Evolutionary conservation across 2,888 invertebrate genomes (phyloP), one percentile per base, ranked within the genome.

Genomic region (Germaria angustata): DNA sequence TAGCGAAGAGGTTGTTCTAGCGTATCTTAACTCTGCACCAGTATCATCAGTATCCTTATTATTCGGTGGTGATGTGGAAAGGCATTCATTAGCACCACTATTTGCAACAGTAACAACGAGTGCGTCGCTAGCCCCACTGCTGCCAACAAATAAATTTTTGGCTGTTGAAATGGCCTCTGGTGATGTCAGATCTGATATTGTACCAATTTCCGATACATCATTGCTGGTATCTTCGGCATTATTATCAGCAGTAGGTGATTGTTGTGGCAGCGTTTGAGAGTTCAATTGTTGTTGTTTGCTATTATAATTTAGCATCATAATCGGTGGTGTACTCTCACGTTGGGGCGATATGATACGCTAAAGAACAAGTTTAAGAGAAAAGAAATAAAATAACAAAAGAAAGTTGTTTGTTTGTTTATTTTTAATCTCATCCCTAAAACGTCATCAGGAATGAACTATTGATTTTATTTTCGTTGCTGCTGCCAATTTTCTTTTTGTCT

Each of bases 221-320:
- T 91, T 91, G 87, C 91, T 91, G 9, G 91, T 91, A 85, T 91
- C 91, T 85, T 91, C 91, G n/a, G 90, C 89, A 85, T 90, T 90
- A 85, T 88, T 90, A 78, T 89, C 89, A 78, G 87, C 86, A 82
- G 87, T 86, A 65, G 85, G 80, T 22, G 86, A 85, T 72, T 86
- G 87, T 73, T 86, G 85, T 61, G 79, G 76, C 65, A 80, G 66
- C 39, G 78, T 61, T 73, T 69, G 81, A 51, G 78, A 81, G 78
- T 78, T 79, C 53, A 80, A 80, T 44, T 83, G 75, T 34, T 81
- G 82, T 65, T 55, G 85, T 82, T 59, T 76, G 73, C 66, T 86
- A 84, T 84, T 87, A 81, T 84, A 85, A 86, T 85, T 87, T 51
- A 86, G 84, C 77, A 87, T 83, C 80, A 85, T 81, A 65, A 85